phyloP scores from a whole-genome alignment of 2,888 invertebrate species.

The Cantharis rufa region DNA sequence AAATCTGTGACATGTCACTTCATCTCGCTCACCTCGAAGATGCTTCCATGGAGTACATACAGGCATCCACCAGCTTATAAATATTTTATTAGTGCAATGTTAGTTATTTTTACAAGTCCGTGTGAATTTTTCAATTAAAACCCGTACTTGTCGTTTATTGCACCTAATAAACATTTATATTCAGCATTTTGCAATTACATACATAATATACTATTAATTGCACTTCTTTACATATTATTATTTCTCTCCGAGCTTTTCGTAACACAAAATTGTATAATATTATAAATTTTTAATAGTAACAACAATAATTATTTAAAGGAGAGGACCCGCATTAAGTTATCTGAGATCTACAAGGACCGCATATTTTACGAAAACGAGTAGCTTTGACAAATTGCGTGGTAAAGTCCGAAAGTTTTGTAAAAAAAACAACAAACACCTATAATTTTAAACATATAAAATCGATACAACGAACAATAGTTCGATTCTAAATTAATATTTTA shows the following conservation, averaged over 20 bases:
- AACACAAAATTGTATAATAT: too few relatives aligned
- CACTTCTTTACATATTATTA: too few relatives aligned
- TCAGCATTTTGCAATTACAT: neutral
- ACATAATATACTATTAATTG: too few relatives aligned
- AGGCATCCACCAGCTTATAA: neutral
- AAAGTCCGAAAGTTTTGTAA: neutral
- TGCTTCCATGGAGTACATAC: neutral
- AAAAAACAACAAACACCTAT: neutral
- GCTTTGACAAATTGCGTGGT: neutral
- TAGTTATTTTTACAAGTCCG: neutral
- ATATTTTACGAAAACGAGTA: neutral
- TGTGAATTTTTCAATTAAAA: neutral
- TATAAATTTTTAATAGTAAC: too few relatives aligned
- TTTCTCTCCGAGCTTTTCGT: too few relatives aligned
- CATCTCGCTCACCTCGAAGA: conserved; percentile 4
- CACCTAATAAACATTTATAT: neutral
- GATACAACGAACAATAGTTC: neutral
- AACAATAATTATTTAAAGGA: neutral
- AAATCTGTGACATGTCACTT: conserved; percentile 6
- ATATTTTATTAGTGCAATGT: neutral
- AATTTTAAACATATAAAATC: neutral
- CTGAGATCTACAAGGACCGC: neutral
- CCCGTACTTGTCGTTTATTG: neutral
- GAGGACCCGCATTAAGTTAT: neutral
- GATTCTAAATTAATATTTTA: neutral